Evolutionary conservation across 1,140 invertebrate genomes (phyloP), one percentile per base, ranked within the genome.

Genomic region (Agraylea sexmaculata): DNA sequence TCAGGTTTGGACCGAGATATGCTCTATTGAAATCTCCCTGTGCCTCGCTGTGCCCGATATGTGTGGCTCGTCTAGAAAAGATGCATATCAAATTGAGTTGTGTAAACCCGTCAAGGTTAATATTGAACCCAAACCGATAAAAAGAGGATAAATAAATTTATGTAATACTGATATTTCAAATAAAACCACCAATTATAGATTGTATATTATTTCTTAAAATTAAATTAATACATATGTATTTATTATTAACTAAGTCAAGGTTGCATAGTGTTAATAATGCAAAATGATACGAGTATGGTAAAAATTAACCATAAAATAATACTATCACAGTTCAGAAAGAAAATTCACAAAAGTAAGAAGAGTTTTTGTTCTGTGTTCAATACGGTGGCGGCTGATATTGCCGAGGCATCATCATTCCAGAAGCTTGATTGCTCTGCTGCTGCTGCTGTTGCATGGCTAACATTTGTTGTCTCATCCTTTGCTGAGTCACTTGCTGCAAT

Each of bases 21-120:
- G 85, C 45, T 82, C 83, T 39, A 79, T 92, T n/a, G 85, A 89
- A 54, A 76, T 92, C 37, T 82, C 78, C 2, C 68, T 92, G 11
- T 87, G 85, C 12, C 58, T 91, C 19, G 77, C 86, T 13, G 77
- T 89, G 11, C 74, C 77, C 4, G 82, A 83, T 22, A 70, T 73
- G 41, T 30, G 30, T 16, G 59, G 57, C 16, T 57, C 65, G 4
- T 58, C 62, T 1, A 66, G 73, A 28, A 68, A 73, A 42, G 71
- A 76, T 45, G 58, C 72, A 30, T 74, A 74, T 35, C 68, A 83
- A 2, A 75, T 93, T 41, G 84, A 92, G 53, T 64, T 95, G 2
- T 89, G 88, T 55, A 87, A 87, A 55, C 83, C 89, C 10, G 83
- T 90, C 1, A 84, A 87, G 58, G 78, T 94, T n/a, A 77, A 84